Evolutionary conservation across 1,140 invertebrate species (phyloP), one percentile per base, ranked within the genome.

Genomic region (Trypoxylus dichotomus): DNA sequence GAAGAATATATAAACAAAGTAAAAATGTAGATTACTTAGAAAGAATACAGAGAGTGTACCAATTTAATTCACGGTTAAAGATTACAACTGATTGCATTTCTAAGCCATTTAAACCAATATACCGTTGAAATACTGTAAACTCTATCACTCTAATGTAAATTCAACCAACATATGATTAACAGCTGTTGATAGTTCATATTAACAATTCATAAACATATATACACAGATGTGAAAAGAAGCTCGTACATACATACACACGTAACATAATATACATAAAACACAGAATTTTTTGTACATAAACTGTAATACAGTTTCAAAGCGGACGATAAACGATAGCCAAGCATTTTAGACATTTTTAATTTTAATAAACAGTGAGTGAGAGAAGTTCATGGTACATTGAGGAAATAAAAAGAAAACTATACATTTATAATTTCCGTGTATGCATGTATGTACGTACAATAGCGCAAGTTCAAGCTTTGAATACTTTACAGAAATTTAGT

Each of bases 151-250:
- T 25, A 27, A 29, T 24, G 24, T 68, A 68, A 68, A 13, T 29
- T 68, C 27, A 25, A 29, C 60, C 21, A 68, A 29, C 24, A 29
- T 68, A 68, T 68, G 60, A 68, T 68, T 29, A 68, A 68, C 60
- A 68, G 60, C 60, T 68, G 60, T 68, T 68, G 8, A 68, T 24
- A 27, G 60, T 29, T 68, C 21, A 29, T 8, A 68, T 68, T 13
- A 68, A 68, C 60, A 68, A 29, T 68, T 68, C 24, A 27, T 25
- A 11, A 10, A 13, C 21, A 68, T 25, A 27, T 13, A 15, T 5
- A 27, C 1, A 27, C 19, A 68, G 19, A 68, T 68, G 60, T 68
- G 60, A 13, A 27, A 10, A 27, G 8, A 25, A 24, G 7, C 60
- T 11, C 24, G 47, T 7, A 68, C 25, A 10, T 24, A 24, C 25